Evolutionary conservation across 2,797 vertebrate genomes (phyloP), one percentile per base, ranked within the genome.

Genomic region (Phataginus tetradactyla): DNA sequence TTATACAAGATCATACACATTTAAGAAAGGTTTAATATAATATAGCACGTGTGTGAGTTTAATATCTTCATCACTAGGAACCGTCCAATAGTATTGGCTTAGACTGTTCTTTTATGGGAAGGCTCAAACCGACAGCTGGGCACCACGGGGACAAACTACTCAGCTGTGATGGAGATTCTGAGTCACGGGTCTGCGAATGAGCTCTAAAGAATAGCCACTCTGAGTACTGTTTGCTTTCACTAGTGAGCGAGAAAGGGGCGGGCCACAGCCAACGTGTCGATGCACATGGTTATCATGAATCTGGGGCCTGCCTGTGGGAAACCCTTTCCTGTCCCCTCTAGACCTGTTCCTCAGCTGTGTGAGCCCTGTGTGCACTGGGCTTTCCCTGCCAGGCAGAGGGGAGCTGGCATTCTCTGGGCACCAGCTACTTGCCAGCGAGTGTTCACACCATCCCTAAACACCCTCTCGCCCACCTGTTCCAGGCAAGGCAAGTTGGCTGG

Each of bases 281-380:
- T 25, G 49, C 37, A 20, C 0, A 1, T 27, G 88, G 15, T 45
- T 29, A 2, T 15, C 32, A 4, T 3, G 57, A 34, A 21, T 23
- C 25, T 3, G 9, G 25, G 21, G 18, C 3, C 59, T 0, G 1
- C 27, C 49, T 1, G 5, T n/a, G 39, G 25, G 42, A 32, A n/a
- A 1, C 69, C 32, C 34, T 37, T 53, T 83, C 63, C 88, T 71
- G 63, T 7, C 3, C 4, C 2, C 7, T 27, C 34, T 20, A 0
- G 5, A 74, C 17, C 17, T 12, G 21, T 8, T 51, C 37, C 49
- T 64, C 11, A 0, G 0, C 27, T 1, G 9, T 25, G n/a, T 0
- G 81, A 55, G 49, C 23, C 29, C 55, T 9, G 6, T 0, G 2
- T 17, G 18, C 59, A 7, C 55, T 0, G 2, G 14, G 64, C 23